A percentile compares a stretch with the other conserved stretches of the same genome.
These are phyloP conservation scores for Neogale vison DNA, from an alignment of 2,113 vertebrate genomes.

Conservation along the genomic window DNA sequence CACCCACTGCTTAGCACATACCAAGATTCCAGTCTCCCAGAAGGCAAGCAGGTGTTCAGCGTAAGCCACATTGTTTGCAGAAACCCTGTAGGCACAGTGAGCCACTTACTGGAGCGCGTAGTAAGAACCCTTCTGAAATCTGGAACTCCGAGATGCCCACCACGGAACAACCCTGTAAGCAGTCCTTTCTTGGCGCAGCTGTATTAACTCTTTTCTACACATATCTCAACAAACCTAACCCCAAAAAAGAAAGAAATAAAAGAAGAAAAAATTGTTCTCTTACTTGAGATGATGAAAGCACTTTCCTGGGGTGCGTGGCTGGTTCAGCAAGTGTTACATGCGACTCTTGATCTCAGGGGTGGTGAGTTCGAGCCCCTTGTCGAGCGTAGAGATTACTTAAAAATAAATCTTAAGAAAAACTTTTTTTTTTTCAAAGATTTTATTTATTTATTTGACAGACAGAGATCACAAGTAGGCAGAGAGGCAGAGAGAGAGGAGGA, in stretches of 20 bases:
- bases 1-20: background rate
- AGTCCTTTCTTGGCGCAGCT: background rate
- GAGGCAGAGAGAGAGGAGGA: no score
- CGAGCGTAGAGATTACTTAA: background rate
- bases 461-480: no score
- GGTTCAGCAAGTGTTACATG: background rate
- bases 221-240: background rate
- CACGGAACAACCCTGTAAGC: background rate
- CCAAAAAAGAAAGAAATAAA: background rate
- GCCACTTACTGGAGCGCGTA: background rate
- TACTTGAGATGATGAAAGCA: background rate
- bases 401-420: background rate
- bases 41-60: background rate
- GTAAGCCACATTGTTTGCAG: background rate
- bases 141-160: background rate
- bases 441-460: no score
- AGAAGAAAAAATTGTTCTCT: background rate
- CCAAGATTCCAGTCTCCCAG: background rate
- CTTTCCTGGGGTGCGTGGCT: background rate
- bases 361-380: background rate
- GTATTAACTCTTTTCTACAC: background rate
- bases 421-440: no score
- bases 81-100: background rate
- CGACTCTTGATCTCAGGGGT: background rate
- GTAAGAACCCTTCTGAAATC: background rate